phyloP scores from a whole-genome alignment of 2,888 invertebrate genomes.

The Apotomis betuletana region DNA sequence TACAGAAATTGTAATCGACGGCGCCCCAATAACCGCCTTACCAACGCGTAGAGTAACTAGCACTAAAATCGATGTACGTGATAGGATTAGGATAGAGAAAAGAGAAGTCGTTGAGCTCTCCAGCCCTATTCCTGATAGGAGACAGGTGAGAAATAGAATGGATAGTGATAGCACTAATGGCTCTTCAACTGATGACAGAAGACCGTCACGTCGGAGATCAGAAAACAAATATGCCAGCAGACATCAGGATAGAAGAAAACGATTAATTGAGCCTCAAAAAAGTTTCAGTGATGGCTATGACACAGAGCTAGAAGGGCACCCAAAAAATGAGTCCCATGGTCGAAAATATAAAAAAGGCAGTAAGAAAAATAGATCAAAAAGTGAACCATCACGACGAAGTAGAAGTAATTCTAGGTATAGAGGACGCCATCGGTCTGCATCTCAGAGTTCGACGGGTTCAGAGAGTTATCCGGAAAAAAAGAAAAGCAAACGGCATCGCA shows the following conservation, averaged over 20 bases:
- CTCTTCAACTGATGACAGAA: constrained; percentile 77
- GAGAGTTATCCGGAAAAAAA: constrained; percentile 68
- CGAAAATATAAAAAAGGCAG: constrained; percentile 58
- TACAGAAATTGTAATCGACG: constrained; percentile 75
- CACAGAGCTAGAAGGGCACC: constrained; percentile 66
- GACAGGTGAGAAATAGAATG: constrained; percentile 57
- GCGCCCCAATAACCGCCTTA: constrained; percentile 71
- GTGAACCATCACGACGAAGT: constrained; percentile 72
- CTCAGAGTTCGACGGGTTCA: constrained; percentile 68
- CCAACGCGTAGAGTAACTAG: constrained; percentile 78
- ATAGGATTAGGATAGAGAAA: constrained; percentile 80
- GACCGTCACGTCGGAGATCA: constrained; percentile 55
- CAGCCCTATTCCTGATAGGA: constrained; percentile 68
- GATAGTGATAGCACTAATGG: constrained; percentile 70
- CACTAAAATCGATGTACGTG: constrained; percentile 79
- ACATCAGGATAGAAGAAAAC: constrained; percentile 68
- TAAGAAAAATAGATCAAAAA: constrained; percentile 77
- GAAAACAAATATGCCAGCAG: constrained; percentile 62
- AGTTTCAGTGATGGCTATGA: constrained; percentile 82
- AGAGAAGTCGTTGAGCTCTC: constrained; percentile 78
- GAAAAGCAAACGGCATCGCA: constrained; percentile 72
- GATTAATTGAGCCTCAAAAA: constrained; percentile 66
- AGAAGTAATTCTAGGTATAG: constrained; percentile 62
- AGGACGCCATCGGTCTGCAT: constrained; percentile 63
- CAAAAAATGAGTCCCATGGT: constrained; percentile 56